These are phyloP conservation scores for Hydrocynus forskahlii DNA, from an alignment of 2,797 vertebrate genomes.

Conservation along the genomic window DNA sequence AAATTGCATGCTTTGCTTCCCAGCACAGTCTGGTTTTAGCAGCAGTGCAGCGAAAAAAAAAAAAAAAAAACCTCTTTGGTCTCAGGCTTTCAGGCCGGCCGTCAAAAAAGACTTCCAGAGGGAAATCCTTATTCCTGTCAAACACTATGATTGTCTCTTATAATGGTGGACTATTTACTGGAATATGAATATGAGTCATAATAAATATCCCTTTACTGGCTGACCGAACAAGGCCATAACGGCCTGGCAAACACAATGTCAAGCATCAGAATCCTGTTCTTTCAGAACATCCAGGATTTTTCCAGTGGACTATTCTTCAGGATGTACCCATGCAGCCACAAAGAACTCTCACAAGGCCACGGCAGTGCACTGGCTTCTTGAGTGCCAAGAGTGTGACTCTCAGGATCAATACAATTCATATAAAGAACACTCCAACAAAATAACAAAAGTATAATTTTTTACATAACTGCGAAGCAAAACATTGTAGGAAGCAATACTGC, in stretches of 20 bases:
- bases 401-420: background rate
- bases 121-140: constrained; percentile 4
- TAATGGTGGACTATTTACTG: background rate
- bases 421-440: background rate
- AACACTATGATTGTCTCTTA: constrained; percentile 32
- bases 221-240: background rate
- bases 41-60: background rate
- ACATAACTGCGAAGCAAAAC: no score
- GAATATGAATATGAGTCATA: constrained; percentile 14
- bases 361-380: background rate
- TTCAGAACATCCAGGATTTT: background rate
- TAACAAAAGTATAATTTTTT: background rate
- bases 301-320: background rate
- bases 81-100: background rate
- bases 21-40: constrained; percentile 47
- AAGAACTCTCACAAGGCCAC: background rate
- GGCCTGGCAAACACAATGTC: background rate
- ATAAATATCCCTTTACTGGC: background rate
- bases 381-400: background rate
- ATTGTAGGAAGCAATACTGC: no score
- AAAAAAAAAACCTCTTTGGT: background rate
- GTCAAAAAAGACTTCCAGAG: constrained; percentile 22
- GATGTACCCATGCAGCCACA: background rate
- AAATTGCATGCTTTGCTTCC: constrained; percentile 58
- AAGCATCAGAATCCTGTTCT: background rate